These are phyloP conservation scores for Aricia agestis DNA, from an alignment of 1,140 invertebrate genomes.

Conservation along the genomic window DNA sequence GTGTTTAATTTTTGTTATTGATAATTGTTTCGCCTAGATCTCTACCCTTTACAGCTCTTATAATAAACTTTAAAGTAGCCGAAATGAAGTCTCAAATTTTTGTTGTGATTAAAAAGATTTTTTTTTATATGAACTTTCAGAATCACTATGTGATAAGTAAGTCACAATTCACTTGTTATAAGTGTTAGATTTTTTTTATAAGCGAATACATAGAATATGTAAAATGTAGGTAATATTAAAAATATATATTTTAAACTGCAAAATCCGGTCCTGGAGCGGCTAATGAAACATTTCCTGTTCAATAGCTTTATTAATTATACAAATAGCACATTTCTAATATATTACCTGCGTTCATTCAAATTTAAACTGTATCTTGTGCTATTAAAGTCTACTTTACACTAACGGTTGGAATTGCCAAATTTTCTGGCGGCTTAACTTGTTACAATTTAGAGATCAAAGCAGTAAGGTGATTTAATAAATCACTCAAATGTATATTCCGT, in stretches of 20 bases:
- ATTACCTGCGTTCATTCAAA: background rate
- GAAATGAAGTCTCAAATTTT: too few species aligned
- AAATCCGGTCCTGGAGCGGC: background rate
- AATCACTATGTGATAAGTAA: too few species aligned
- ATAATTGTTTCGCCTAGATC: too few species aligned
- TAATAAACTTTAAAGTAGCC: too few species aligned
- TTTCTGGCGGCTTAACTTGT: constrained; percentile 10
- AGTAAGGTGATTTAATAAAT: constrained; percentile 13
- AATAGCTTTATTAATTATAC: constrained; percentile 16
- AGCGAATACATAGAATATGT: too few species aligned
- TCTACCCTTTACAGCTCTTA: too few species aligned
- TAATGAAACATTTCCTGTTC: constrained; percentile 16
- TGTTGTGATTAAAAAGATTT: too few species aligned
- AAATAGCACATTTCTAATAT: constrained; percentile 7
- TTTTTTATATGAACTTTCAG: too few species aligned
- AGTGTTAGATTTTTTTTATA: too few species aligned
- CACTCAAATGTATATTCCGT: background rate
- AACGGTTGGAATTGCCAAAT: background rate
- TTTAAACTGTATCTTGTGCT: background rate
- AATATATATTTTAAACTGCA: background rate
- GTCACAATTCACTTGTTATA: too few species aligned
- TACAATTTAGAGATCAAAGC: constrained; percentile 15
- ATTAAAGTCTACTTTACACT: background rate
- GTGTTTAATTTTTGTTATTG: too few species aligned
- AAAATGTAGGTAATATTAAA: background rate